Conservation (phyloP, 92 coral and sea anemone genomes). For the Phenganax marumi region DNA sequence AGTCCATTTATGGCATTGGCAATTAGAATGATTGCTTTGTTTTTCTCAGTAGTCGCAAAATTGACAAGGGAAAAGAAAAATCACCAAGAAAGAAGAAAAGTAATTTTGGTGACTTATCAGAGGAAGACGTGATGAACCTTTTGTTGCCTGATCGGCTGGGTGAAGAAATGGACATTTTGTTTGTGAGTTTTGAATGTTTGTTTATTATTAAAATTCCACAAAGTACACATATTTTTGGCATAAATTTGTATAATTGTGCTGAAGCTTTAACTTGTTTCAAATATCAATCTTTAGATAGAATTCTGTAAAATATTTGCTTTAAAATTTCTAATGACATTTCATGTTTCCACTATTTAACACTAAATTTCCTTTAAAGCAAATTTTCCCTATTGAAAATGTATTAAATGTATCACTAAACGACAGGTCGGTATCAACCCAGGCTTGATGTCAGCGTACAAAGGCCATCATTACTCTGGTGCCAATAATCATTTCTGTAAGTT, state of each 20-base stretch:
- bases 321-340: neutral
- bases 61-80: no score
- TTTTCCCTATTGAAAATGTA: neutral
- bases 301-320: no score
- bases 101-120: constrained; percentile 76
- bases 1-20: no score
- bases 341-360: neutral
- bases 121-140: constrained; percentile 80
- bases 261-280: no score
- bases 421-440: constrained; percentile 99
- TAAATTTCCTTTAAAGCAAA: neutral
- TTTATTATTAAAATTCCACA: neutral
- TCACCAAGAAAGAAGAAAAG: constrained; percentile 34
- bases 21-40: no score
- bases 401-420: neutral
- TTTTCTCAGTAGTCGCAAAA: no score
- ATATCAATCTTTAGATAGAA: no score
- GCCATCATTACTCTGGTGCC: constrained; percentile 94
- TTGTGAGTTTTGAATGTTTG: constrained; percentile 59
- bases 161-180: constrained; percentile 73
- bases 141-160: constrained; percentile 80
- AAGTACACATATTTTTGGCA: neutral
- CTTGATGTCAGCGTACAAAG: constrained; percentile 87
- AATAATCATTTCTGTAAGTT: constrained; percentile 93
- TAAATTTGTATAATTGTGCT: neutral